Evolutionary conservation across 2,797 vertebrate genomes (phyloP), one percentile per base, ranked within the genome.

Genomic region (Calcarius lapponicus): DNA sequence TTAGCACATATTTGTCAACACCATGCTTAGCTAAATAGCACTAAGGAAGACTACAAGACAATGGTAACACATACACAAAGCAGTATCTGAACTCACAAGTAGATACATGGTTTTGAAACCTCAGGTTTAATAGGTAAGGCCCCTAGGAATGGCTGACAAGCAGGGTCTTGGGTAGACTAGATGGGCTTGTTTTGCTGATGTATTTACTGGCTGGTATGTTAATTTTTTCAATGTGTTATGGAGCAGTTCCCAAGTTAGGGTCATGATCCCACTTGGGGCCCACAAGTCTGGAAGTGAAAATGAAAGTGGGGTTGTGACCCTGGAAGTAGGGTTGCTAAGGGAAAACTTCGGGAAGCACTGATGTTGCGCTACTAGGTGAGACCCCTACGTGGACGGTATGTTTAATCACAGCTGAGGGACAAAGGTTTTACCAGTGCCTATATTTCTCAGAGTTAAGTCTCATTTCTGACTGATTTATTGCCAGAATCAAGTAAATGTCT

Each of bases 281-380:
- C 13, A 3, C 89, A 94, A 96, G 91, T 75, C 92, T 94, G 96
- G 89, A 96, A 96, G 85, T 96, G 85, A 96, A 96, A 96, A 96
- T 91, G 95, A 96, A 96, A 96, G 95, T 96, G 87, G 81, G 96
- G 95, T 96, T 96, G 85, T 94, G 95, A 96, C 95, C 94, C 89
- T 92, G 95, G 87, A 96, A 95, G 92, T 92, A 92, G 79, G 87
- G 65, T 43, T 95, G 72, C 91, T 82, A 64, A 70, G 60, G 56
- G 69, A 91, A 93, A 95, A 90, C 53, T 87, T 89, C 1, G 17
- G 56, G 80, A 96, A 93, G 71, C 67, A 76, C 60, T 78, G 81
- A 87, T 80, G 85, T 80, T 82, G 74, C 61, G 81, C 94, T 95
- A 92, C 85, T 94, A 92, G 89, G 79, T 94, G 75, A 92, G 61